phyloP scores from a whole-genome alignment of 2,797 vertebrate species.

The Chaenodraco wilsoni region DNA sequence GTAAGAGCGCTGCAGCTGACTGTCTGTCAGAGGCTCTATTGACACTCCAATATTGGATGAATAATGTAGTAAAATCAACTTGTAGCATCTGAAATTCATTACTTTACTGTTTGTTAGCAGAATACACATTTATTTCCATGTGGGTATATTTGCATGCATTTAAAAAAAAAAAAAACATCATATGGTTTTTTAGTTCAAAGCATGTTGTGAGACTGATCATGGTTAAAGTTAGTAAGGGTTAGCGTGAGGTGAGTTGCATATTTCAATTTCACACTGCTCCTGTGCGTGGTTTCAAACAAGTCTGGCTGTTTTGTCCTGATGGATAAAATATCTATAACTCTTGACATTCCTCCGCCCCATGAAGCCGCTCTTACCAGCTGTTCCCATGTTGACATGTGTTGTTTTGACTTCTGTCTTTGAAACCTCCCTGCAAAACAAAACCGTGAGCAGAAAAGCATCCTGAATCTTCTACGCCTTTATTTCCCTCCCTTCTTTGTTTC shows the following conservation, averaged over 20 bases:
- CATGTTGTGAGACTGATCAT: conserved; percentile 4
- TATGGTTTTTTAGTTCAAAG: neutral
- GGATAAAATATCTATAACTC: conserved; percentile 70
- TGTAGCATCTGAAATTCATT: conserved; percentile 28
- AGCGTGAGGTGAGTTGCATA: neutral
- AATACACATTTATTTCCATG: neutral
- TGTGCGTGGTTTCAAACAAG: conserved; percentile 30
- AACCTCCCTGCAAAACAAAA: conserved; percentile 67
- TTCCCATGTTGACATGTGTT: conserved; percentile 69
- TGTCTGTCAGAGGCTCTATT: conserved; percentile 35
- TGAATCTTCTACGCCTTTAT: conserved; percentile 32
- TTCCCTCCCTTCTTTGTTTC: conserved; percentile 2
- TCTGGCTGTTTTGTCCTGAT: conserved; percentile 41
- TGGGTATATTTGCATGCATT: neutral
- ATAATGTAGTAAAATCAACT: conserved; percentile 19
- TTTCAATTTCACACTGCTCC: conserved; percentile 21
- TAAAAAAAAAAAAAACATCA: neutral
- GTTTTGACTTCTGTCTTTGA: conserved; percentile 74
- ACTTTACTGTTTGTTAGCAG: neutral
- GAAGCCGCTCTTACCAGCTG: conserved; percentile 73
- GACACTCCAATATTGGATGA: conserved; percentile 14
- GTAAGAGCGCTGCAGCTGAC: conserved; percentile 25
- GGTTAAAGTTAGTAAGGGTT: neutral
- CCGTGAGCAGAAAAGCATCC: conserved; percentile 47
- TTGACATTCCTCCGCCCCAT: conserved; percentile 69